Percentiles rank a stretch among this genome's conserved stretches.
Evolutionary conservation across 2,113 vertebrate species (phyloP).

Genomic region (Alces alces): DNA sequence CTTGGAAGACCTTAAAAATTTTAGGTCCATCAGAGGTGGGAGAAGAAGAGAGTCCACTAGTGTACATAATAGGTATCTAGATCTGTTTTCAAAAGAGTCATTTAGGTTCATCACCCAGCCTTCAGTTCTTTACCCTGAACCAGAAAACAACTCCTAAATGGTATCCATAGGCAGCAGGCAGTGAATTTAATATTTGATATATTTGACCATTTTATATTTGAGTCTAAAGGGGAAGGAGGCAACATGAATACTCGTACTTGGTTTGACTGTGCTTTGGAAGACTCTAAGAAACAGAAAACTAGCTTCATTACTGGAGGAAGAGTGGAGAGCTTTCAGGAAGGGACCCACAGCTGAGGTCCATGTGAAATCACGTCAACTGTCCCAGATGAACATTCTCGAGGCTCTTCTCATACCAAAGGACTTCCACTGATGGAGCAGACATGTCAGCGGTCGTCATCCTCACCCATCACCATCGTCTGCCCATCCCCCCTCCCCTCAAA

Average conservation of each 20-base stretch:
- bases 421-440: not conserved
- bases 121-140: not conserved
- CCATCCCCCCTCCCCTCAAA: not conserved
- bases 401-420: not conserved
- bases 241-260: not conserved
- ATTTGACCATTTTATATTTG: not conserved
- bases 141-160: not conserved
- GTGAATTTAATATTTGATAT: not conserved
- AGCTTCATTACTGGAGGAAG: not conserved
- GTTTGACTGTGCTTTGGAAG: not conserved
- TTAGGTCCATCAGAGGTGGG: not conserved
- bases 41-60: not conserved
- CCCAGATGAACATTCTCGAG: not conserved
- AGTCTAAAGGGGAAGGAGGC: not conserved
- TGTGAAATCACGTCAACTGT: accelerated
- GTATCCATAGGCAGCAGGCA: not conserved
- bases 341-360: accelerated
- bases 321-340: not conserved
- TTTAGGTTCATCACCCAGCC: not conserved
- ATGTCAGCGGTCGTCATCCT: accelerated
- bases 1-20: not conserved
- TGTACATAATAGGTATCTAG: not conserved
- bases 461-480: not conserved
- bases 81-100: not conserved
- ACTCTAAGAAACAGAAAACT: not conserved